These are phyloP conservation scores for Muschampia plurimacula DNA, from an alignment of 2,888 invertebrate genomes.

Conservation along the genomic window DNA sequence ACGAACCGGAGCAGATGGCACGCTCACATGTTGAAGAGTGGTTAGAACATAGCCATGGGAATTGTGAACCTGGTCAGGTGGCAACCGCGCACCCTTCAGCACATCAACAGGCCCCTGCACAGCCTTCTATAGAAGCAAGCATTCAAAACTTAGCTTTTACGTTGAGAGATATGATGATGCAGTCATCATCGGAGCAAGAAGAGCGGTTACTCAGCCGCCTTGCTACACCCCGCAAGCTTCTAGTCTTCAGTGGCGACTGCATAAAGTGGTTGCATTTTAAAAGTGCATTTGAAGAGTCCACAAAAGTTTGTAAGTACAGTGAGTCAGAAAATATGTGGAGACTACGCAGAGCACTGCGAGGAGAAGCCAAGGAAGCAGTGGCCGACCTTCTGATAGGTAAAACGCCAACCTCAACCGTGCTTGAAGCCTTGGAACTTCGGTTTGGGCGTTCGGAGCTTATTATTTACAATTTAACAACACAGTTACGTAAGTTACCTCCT, in stretches of 20 bases:
- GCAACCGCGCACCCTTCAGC: neutral
- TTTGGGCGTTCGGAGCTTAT: neutral
- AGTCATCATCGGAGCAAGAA: neutral
- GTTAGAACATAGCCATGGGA: neutral
- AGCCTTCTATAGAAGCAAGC: neutral
- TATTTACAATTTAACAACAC: conserved; percentile 16
- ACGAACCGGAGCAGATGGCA: neutral
- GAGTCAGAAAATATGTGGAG: neutral
- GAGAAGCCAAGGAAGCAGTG: conserved; percentile 5
- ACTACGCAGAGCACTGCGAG: neutral
- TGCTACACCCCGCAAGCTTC: neutral
- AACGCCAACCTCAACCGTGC: neutral
- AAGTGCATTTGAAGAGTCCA: conserved; percentile 2
- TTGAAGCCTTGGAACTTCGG: conserved; percentile 9
- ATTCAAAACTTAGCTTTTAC: neutral
- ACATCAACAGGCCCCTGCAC: neutral
- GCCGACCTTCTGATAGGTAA: neutral
- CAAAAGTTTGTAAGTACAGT: neutral
- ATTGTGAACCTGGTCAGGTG: neutral
- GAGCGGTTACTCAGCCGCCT: conserved; percentile 5
- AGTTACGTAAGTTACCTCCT: conserved; percentile 35
- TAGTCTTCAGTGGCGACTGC: neutral
- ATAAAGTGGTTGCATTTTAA: conserved; percentile 6
- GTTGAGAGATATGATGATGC: neutral
- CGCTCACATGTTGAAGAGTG: neutral